Evolutionary conservation across 2,797 vertebrate genomes (phyloP), one percentile per base, ranked within the genome.

Genomic region (Manis pentadactyla): DNA sequence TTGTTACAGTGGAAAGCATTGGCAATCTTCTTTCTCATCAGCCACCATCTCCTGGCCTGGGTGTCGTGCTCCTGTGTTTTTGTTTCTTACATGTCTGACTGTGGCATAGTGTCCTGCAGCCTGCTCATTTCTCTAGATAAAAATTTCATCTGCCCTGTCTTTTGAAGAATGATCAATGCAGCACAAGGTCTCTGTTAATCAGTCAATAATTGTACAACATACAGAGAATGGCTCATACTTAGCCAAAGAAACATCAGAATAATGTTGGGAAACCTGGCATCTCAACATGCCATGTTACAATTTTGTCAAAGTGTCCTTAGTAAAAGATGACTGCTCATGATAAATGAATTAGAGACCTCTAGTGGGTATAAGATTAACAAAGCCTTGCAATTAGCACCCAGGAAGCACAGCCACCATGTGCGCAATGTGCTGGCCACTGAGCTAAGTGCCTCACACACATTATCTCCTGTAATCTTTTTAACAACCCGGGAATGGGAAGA

Each of bases 121-220:
- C 82, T 61, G 29, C 49, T 79, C 81, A 34, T 97, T 89, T 90
- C 95, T 82, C 87, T 31, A 55, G 51, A 86, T 23, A 51, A 63
- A 90, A 61, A 94, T 91, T n/a, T 73, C 75, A 77, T 59, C 87
- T n/a, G 27, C 83, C 21, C 18, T 85, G 42, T 87, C 75, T 93
- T 97, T 97, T 91, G 91, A 97, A 87, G 87, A 96, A 96, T 71
- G 55, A 53, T 95, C 12, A 3, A 92, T 88, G 90, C 64, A 95
- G 79, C 78, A 84, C 25, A 71, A 49, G 82, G 71, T 95, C 96
- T 94, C 86, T 95, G 59, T 81, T 98, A 90, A 85, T 69, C 83
- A 55, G 85, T 95, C 84, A 49, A 82, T 97, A 96, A 97, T 91
- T 34, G 55, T 66, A 87, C 2, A 1, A 75, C 90, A 79, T 69